A percentile compares a stretch with the other conserved stretches of the same genome.
phyloP scores from a whole-genome alignment of 1,140 invertebrate genomes.

The Oscheius sp. region DNA sequence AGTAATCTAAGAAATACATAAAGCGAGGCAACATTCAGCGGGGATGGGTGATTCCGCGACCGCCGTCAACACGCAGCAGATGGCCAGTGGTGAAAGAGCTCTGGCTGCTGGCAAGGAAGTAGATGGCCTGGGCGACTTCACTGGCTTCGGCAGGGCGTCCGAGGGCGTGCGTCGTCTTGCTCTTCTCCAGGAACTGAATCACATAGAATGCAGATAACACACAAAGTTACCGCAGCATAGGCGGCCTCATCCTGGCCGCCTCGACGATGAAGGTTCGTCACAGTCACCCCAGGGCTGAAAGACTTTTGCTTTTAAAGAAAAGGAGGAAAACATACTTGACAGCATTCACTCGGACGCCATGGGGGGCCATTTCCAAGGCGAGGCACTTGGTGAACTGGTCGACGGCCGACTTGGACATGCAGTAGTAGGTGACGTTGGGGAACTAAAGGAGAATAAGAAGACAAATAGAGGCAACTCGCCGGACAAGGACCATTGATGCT shows the following conservation, averaged over 20 bases:
- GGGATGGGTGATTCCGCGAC: constrained; percentile 60
- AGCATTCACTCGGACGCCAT: constrained; percentile 66
- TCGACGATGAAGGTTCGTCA: constrained; percentile 75
- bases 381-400: constrained; percentile 83
- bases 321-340: constrained; percentile 29
- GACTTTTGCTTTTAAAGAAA: neutral
- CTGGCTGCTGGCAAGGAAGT: constrained; percentile 65
- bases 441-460: constrained; percentile 28
- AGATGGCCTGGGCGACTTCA: constrained; percentile 66
- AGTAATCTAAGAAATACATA: neutral
- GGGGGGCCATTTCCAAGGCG: constrained; percentile 74
- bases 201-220: neutral
- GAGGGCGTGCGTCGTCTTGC: constrained; percentile 66
- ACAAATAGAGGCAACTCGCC: too few relatives aligned
- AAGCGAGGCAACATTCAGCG: constrained; percentile 42
- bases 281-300: constrained; percentile 71
- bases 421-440: constrained; percentile 66
- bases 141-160: constrained; percentile 64
- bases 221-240: constrained; percentile 67
- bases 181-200: constrained; percentile 64
- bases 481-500: constrained; percentile 80
- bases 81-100: constrained; percentile 65
- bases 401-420: constrained; percentile 81
- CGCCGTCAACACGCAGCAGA: constrained; percentile 62
- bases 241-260: constrained; percentile 73